Conservation (phyloP, 2,888 invertebrate genomes). For the Andrena minutula region DNA sequence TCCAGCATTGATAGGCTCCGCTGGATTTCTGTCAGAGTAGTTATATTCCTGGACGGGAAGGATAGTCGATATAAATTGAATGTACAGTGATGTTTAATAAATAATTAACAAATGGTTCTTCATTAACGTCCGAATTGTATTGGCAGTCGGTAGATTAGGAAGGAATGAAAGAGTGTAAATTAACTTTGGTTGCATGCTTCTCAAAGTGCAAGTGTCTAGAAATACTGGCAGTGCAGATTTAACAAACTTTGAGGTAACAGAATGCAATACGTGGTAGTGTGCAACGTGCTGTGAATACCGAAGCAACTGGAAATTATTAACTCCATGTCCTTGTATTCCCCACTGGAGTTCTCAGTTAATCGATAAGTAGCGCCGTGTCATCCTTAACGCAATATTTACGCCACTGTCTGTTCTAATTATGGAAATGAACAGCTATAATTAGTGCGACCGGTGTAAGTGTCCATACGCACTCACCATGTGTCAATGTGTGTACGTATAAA, state of each 20-base stretch:
- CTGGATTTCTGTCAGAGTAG: neutral
- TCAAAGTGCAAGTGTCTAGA: neutral
- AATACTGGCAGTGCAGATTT: neutral
- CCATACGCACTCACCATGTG: constrained; percentile 21
- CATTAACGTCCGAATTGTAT: neutral
- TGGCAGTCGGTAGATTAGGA: neutral
- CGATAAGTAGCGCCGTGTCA: constrained; percentile 36
- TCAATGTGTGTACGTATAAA: neutral
- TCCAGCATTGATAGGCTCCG: constrained; percentile 7
- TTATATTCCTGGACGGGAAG: neutral
- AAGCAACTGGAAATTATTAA: constrained; percentile 22
- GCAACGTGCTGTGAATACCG: neutral
- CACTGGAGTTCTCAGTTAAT: constrained; percentile 38
- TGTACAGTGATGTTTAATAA: neutral
- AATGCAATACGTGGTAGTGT: neutral
- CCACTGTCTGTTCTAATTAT: constrained; percentile 60
- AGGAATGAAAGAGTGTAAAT: neutral
- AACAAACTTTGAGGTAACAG: neutral
- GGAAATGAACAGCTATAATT: constrained; percentile 64
- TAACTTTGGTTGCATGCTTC: neutral
- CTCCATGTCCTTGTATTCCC: constrained; percentile 26
- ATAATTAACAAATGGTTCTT: constrained; percentile 5
- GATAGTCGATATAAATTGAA: constrained; percentile 29
- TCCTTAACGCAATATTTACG: constrained; percentile 60
- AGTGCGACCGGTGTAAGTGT: constrained; percentile 28